phyloP scores from a whole-genome alignment of 2,888 invertebrate genomes.

The Diplazon laetatorius region DNA sequence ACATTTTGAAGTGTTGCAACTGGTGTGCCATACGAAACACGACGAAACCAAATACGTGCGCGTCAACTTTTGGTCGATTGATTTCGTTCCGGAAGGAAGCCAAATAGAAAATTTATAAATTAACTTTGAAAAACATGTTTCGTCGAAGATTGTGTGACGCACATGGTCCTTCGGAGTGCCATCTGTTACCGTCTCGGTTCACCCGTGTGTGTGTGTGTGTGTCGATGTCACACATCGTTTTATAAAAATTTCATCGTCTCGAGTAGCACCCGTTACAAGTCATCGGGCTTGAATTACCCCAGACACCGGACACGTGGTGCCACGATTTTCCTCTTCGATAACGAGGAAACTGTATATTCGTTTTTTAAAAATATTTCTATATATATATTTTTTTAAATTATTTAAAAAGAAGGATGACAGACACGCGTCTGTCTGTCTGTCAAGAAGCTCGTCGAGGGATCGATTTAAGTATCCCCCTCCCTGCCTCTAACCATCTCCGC shows the following conservation, averaged over 20 bases:
- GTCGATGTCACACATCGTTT: not conserved
- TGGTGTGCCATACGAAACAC: no score
- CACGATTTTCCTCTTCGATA: constrained; percentile 1
- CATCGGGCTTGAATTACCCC: constrained; percentile 8
- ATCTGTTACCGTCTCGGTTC: not conserved
- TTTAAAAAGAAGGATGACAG: not conserved
- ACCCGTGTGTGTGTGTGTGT: constrained; percentile 1
- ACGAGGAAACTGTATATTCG: constrained; percentile 9
- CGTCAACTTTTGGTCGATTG: not conserved
- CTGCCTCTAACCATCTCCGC: no score
- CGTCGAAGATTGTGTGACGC: constrained; percentile 1
- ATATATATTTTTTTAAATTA: no score
- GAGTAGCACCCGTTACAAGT: not conserved
- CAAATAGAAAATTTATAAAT: constrained; percentile 27
- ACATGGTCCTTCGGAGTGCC: not conserved
- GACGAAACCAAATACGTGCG: not conserved
- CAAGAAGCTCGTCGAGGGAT: not conserved
- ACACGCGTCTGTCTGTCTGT: constrained; percentile 11
- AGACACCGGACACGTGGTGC: constrained; percentile 17
- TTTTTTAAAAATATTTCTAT: no score
- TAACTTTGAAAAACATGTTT: no score
- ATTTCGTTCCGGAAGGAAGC: constrained; percentile 50
- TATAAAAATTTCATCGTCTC: not conserved
- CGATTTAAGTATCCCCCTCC: not conserved
- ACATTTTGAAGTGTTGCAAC: no score